A percentile compares a stretch with the other conserved stretches of the same genome.
phyloP scores from a whole-genome alignment of 53 echinoderm and acorn worm genomes.

The Hippasteria phrygiana region DNA sequence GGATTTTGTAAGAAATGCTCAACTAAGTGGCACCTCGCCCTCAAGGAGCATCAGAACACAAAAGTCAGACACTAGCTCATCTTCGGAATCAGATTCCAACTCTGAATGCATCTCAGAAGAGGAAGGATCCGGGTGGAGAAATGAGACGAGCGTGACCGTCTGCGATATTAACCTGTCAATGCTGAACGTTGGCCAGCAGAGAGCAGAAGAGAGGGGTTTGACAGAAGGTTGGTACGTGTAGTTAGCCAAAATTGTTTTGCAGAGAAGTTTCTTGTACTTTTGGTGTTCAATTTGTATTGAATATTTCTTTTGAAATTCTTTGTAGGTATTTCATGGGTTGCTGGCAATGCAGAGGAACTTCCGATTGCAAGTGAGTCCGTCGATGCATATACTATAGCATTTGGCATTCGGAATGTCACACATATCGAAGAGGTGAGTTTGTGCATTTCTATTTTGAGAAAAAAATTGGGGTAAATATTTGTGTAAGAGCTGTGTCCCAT shows the following conservation, averaged over 20 bases:
- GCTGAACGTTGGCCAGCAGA: constrained; percentile 87
- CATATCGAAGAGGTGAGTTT: constrained; percentile 79
- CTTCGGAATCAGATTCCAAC: constrained; percentile 11
- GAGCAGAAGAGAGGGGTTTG: constrained; percentile 80
- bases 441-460: no score
- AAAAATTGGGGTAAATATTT: no score
- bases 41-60: constrained; percentile 20
- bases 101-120: not conserved
- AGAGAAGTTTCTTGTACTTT: no score
- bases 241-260: no score
- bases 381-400: constrained; percentile 98
- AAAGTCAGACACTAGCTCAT: not conserved
- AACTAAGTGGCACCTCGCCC: constrained; percentile 12
- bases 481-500: no score
- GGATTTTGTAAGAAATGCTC: constrained; percentile 68
- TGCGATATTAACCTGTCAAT: constrained; percentile 92
- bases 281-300: no score
- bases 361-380: constrained; percentile 84
- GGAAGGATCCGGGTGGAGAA: constrained; percentile 27
- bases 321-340: constrained; percentile 89
- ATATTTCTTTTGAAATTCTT: not conserved
- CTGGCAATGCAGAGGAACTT: constrained; percentile 91
- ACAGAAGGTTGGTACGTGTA: constrained; percentile 51
- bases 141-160: constrained; percentile 71
- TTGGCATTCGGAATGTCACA: constrained; percentile 98